phyloP scores from a whole-genome alignment of 2,113 vertebrate species.

The Heterochromis multidens region DNA sequence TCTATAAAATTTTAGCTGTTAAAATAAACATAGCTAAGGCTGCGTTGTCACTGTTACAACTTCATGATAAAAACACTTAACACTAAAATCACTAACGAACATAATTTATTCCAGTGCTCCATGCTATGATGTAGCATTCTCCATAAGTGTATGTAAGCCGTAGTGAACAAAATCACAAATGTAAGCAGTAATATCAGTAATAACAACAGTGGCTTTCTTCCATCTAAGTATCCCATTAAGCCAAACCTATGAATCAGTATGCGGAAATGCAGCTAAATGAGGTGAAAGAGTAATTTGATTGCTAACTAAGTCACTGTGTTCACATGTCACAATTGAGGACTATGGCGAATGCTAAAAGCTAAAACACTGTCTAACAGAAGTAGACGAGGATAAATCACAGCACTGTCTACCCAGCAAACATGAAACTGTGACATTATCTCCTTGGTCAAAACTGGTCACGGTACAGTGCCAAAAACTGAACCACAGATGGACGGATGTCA shows the following conservation, averaged over 20 bases:
- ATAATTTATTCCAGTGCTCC: background rate
- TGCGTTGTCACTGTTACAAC: background rate
- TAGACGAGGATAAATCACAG: background rate
- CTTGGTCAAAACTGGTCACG: fast-evolving
- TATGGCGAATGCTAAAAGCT: background rate
- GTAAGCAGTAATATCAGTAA: background rate
- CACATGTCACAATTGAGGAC: background rate
- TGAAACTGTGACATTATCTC: background rate
- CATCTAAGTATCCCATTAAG: background rate
- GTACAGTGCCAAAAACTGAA: no score
- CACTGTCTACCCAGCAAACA: background rate
- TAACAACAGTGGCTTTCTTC: background rate
- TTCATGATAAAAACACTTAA: background rate
- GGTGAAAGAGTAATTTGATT: background rate
- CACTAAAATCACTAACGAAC: background rate
- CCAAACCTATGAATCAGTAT: background rate
- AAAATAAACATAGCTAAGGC: background rate
- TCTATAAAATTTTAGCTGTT: background rate
- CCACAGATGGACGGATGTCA: no score
- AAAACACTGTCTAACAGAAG: background rate
- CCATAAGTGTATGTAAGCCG: background rate
- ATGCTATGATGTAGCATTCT: background rate
- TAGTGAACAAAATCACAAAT: background rate
- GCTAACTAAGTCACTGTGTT: background rate
- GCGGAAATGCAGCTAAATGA: background rate